Base-by-base conservation (phyloP, 2,113 vertebrate genomes). In the Cololabis saira region DNA sequence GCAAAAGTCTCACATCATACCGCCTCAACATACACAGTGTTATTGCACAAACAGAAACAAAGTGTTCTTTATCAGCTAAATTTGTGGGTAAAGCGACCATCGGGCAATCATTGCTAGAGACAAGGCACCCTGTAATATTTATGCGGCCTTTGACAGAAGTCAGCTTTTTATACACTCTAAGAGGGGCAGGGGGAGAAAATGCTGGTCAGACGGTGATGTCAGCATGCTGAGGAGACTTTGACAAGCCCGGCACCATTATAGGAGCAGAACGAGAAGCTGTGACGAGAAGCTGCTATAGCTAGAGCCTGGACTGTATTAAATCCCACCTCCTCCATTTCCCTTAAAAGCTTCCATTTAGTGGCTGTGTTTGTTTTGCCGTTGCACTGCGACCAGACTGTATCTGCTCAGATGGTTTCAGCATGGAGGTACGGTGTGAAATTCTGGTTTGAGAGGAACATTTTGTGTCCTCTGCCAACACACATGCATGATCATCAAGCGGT, bases 121-220 rank as follows among this genome's bases (percentile, higher is more conserved):
- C 69, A 74, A 57, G 71, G 72, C 30, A 27, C 57, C 14, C 80
- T 92, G 68, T 58, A 90, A 83, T 89, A 92, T 91, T 91, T 78
- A 90, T 87, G 67, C 64, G 61, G 57, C 68, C 81, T 72, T 85
- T 80, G 72, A 88, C 76, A 87, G 71, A 87, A 78, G 66, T 84
- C 76, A 0, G 75, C 81, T 78, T 84, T 80, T 89, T 80, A 78
- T 71, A 30, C 37, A 54, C 61, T 13, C 65, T 60, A 30, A 78
- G 61, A 69, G 30, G 22, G 58, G 68, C 50, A 8, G 37, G 57
- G 53, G 70, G 44, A 56, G 63, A 67, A 80, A 73, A 71, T 65
- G 54, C 62, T 48, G 67, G 77, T 60, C 75, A 65, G 63, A 58
- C 27, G 7, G 19, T 78, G 60, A 80, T 48, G 53, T 83, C 55